Evolutionary conservation across 1,140 invertebrate genomes (phyloP).

Genomic region (Pinna nobilis): DNA sequence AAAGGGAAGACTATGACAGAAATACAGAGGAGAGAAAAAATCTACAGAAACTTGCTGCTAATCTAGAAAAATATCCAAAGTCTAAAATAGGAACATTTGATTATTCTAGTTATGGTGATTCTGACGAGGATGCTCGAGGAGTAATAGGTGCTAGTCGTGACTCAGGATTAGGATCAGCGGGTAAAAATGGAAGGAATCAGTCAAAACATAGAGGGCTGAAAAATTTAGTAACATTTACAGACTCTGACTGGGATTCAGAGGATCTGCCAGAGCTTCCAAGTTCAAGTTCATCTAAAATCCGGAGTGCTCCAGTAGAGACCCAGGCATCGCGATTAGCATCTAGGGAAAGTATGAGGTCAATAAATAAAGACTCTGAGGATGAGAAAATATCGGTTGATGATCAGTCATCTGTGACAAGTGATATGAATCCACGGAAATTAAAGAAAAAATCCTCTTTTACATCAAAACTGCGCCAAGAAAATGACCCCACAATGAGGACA

Average conservation of each 20-base stretch:
- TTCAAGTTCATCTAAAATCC: constrained; percentile 20
- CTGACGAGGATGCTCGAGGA: constrained; percentile 19
- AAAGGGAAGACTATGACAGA: constrained; percentile 14
- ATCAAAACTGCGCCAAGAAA: constrained; percentile 14
- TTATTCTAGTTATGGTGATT: not conserved
- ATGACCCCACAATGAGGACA: constrained; percentile 33
- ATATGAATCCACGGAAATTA: not conserved
- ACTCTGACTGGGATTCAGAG: constrained; percentile 42
- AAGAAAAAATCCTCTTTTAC: constrained; percentile 37
- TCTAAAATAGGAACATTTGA: constrained; percentile 29
- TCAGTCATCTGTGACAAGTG: constrained; percentile 6
- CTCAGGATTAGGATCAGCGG: constrained; percentile 39
- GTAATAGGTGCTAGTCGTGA: constrained; percentile 40
- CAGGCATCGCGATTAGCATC: constrained; percentile 4
- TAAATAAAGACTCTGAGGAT: constrained; percentile 22
- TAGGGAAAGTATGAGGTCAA: not conserved
- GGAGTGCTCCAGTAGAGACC: constrained; percentile 38
- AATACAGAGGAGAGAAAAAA: constrained; percentile 14
- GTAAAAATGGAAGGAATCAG: constrained; percentile 11
- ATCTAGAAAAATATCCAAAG: too few species aligned
- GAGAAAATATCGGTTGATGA: constrained; percentile 36
- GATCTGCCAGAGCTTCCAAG: constrained; percentile 27
- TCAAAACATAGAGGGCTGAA: not conserved
- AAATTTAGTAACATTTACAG: constrained; percentile 11
- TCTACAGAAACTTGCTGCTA: constrained; percentile 29